Percentiles rank a stretch among this genome's conserved stretches.
Conservation (phyloP, 2,888 invertebrate species). For the Anthophora plumipes region DNA sequence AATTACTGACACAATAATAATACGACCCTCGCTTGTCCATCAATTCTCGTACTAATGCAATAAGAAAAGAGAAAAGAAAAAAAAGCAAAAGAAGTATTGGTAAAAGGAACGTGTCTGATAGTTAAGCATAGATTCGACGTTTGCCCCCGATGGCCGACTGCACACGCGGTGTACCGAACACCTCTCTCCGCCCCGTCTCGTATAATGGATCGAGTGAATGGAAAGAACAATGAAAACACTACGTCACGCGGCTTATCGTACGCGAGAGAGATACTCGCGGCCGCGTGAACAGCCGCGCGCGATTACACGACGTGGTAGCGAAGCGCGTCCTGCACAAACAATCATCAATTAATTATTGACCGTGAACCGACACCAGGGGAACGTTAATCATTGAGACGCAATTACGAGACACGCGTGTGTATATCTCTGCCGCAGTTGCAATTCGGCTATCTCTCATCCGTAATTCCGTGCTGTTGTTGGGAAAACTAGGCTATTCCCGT, state of each 20-base stretch:
- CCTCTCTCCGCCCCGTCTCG: constrained; percentile 14
- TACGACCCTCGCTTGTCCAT: background rate
- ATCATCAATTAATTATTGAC: constrained; percentile 69
- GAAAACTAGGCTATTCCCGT: background rate
- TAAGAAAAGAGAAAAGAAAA: no score
- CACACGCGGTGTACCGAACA: constrained; percentile 29
- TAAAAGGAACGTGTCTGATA: background rate
- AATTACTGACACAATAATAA: no score
- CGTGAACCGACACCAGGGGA: constrained; percentile 34
- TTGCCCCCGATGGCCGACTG: constrained; percentile 1
- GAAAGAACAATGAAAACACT: constrained; percentile 69
- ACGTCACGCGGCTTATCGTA: constrained; percentile 67
- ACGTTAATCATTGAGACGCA: constrained; percentile 55
- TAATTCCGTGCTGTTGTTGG: background rate
- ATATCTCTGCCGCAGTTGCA: constrained; percentile 8
- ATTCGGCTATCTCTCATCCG: constrained; percentile 14
- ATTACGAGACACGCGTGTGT: constrained; percentile 39
- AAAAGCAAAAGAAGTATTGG: background rate
- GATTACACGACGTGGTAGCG: constrained; percentile 29
- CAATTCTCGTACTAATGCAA: background rate
- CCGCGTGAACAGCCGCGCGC: constrained; percentile 35
- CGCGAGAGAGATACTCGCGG: constrained; percentile 50
- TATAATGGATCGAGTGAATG: constrained; percentile 62
- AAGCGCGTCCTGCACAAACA: constrained; percentile 44
- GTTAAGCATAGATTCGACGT: constrained; percentile 30